Evolutionary conservation across 2,888 invertebrate species (phyloP).

Genomic region (Leptothorax acervorum): DNA sequence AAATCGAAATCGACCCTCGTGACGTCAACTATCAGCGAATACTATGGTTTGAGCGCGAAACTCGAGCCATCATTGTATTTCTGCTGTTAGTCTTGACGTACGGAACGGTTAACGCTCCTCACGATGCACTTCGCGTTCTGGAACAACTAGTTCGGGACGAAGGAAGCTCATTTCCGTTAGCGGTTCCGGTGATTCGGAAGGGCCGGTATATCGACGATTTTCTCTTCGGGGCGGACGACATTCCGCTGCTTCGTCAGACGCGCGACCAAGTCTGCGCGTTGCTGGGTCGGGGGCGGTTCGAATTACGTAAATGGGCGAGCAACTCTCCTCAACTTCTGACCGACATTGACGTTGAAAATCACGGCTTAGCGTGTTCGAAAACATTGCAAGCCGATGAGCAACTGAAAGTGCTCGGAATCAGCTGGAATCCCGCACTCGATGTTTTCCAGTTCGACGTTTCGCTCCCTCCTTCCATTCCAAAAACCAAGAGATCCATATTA

Average conservation of each 20-base stretch:
- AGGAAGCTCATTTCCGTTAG: background rate
- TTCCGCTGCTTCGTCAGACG: background rate
- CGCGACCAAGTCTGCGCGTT: conserved; percentile 36
- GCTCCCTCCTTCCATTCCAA: no score
- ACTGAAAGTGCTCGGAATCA: conserved; percentile 35
- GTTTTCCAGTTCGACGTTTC: background rate
- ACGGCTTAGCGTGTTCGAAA: conserved; percentile 46
- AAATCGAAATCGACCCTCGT: background rate
- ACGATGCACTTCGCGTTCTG: conserved; percentile 59
- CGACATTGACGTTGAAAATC: conserved; percentile 25
- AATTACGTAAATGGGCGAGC: conserved; percentile 59
- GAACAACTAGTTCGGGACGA: conserved; percentile 63
- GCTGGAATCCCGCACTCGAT: conserved; percentile 33
- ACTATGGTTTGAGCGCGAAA: background rate
- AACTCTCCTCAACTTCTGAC: conserved; percentile 31
- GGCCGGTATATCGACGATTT: no score
- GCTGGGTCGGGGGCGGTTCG: conserved; percentile 21
- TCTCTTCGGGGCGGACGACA: no score
- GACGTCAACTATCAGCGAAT: background rate
- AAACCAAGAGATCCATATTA: no score
- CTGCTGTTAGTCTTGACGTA: background rate
- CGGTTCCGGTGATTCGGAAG: no score
- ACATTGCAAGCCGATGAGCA: background rate
- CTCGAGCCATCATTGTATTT: no score
- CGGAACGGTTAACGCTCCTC: no score